Percentiles rank a stretch among this genome's conserved stretches.
Conservation (phyloP, 2,113 vertebrate species). For the Microcebus lehilahytsara region DNA sequence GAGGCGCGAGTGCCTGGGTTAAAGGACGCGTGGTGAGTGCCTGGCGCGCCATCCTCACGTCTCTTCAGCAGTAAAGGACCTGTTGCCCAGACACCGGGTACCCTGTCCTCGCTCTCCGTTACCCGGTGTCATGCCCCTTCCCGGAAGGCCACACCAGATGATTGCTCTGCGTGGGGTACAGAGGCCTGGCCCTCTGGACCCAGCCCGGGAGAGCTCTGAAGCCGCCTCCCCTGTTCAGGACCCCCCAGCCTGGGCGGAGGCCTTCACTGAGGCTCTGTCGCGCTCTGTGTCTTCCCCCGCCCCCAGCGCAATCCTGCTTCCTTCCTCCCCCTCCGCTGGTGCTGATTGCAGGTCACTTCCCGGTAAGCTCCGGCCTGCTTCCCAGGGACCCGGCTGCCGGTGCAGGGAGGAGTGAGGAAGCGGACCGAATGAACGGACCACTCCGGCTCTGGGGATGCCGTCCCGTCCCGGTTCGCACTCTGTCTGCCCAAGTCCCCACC, state of each 20-base stretch:
- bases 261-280: no score
- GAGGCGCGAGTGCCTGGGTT: no score
- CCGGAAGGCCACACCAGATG: background rate
- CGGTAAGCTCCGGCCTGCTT: background rate
- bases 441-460: background rate
- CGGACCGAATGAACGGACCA: background rate
- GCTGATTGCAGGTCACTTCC: no score
- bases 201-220: background rate
- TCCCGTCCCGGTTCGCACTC: background rate
- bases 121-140: background rate
- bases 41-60: fast-evolving
- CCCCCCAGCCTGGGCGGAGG: background rate
- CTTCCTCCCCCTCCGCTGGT: background rate
- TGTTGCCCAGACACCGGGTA: background rate
- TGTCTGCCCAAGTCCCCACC: background rate
- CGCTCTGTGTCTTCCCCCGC: background rate
- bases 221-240: no score
- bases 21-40: background rate
- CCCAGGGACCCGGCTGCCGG: background rate
- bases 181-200: background rate
- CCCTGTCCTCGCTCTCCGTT: background rate
- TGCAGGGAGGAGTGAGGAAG: background rate
- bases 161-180: fast-evolving
- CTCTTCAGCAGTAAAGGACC: background rate
- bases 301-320: background rate